These are phyloP conservation scores for Polymixis flavicincta DNA, from an alignment of 2,888 invertebrate genomes.

Conservation along the genomic window DNA sequence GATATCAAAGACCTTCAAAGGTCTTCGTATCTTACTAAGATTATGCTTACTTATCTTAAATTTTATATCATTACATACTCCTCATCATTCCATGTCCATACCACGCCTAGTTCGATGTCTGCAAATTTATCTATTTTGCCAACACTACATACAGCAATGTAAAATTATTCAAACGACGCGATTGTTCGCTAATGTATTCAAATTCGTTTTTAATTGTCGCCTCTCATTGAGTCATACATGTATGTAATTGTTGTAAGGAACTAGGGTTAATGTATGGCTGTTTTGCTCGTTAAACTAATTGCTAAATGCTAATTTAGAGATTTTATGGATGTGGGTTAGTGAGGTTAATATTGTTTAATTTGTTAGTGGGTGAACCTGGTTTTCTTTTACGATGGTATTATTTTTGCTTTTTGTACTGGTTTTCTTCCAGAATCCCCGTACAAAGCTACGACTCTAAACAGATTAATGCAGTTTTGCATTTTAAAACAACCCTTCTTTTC, in stretches of 20 bases:
- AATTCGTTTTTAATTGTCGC: constrained; percentile 66
- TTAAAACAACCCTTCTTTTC: neutral
- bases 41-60: too few relatives aligned
- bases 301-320: constrained; percentile 47
- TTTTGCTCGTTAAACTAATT: constrained; percentile 48
- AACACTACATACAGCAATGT: constrained; percentile 18
- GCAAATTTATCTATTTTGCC: constrained; percentile 14
- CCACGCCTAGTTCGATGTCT: neutral
- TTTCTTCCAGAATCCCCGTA: neutral
- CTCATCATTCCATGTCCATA: neutral
- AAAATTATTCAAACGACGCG: constrained; percentile 69
- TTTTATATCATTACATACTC: neutral
- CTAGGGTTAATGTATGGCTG: constrained; percentile 42
- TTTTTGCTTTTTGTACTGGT: neutral
- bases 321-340: constrained; percentile 44
- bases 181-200: constrained; percentile 72
- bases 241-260: constrained; percentile 50
- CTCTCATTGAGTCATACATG: constrained; percentile 58
- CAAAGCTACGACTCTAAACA: neutral
- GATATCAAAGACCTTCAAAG: too few relatives aligned
- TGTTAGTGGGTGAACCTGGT: neutral
- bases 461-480: neutral
- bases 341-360: constrained; percentile 34
- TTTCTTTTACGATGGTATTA: neutral
- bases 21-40: too few relatives aligned